Conservation (phyloP, 2,113 vertebrate species). For the Epinephelus cyanopodus region DNA sequence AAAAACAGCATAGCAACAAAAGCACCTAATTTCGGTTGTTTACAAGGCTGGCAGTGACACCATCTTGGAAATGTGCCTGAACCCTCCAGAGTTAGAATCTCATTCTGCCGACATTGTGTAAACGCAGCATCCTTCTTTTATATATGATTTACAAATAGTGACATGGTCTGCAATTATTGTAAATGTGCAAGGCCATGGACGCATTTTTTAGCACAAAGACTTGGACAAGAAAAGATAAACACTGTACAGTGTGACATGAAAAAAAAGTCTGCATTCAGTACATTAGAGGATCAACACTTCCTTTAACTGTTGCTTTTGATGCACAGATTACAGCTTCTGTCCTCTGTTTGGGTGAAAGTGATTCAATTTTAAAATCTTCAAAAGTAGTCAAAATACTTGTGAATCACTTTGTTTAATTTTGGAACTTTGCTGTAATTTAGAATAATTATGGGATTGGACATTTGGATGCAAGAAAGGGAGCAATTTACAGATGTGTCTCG, state of each 20-base stretch:
- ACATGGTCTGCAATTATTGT: neutral
- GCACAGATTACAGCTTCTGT: constrained; percentile 16
- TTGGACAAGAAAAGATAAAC: neutral
- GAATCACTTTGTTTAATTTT: constrained; percentile 28
- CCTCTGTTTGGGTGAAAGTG: constrained; percentile 33
- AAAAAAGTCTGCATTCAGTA: no score
- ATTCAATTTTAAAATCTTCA: constrained; percentile 34
- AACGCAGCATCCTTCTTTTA: neutral
- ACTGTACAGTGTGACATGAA: neutral
- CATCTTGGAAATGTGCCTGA: neutral
- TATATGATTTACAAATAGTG: neutral
- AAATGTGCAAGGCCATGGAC: neutral
- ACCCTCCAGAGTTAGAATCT: neutral
- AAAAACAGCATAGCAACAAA: neutral
- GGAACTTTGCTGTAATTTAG: constrained; percentile 38
- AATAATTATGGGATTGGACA: constrained; percentile 53
- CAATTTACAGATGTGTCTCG: constrained; percentile 61
- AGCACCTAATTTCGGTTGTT: neutral
- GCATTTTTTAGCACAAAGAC: neutral
- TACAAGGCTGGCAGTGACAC: neutral
- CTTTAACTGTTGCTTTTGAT: constrained; percentile 16
- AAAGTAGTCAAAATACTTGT: neutral
- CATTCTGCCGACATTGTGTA: neutral
- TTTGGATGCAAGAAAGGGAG: constrained; percentile 49
- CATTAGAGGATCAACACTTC: no score